Base-by-base conservation (phyloP, 2,888 invertebrate genomes). In the Cabera pusaria region DNA sequence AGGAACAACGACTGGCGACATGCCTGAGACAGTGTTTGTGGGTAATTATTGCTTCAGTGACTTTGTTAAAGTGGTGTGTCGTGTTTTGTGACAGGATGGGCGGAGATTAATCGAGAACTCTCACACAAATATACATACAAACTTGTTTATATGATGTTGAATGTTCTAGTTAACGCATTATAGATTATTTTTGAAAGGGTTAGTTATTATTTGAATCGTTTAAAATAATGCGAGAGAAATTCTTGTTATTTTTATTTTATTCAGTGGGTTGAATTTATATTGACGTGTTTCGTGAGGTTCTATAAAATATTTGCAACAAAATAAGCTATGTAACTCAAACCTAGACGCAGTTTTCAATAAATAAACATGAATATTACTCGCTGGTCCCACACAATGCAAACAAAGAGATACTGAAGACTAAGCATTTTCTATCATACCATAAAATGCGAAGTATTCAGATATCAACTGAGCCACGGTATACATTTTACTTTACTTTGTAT, bases 1-100 rank as follows among this genome's bases (percentile, higher is more conserved):
- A 76, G 63, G 70, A 73, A 72, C 53, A 68, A 61, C 55, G 55
- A 72, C 67, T 64, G 65, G 56, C 73, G 67, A 70, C 63, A 85
- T 86, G 84, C 58, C 74, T 68, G 80, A 82, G 59, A 71, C 71
- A 37, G 72, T 84, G 45, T 68, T 74, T 53, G 67, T 84, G 39
- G 86, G 86, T 86, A 84, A 79, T 42, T 27, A 44, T 35, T 37
- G 6, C 35, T 59, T 22, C 22, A 23, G 19, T 17, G 19, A 32
- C 32, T 44, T 37, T 20, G 23, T 21, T 24, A 41, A 19, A 33
- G 29, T 27, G 37, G 2, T 38, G 34, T 37, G 26, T 19, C 11
- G 23, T 34, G 18, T 28, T 19, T 25, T 29, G 11, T 27, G 24
- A 21, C 17, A 6, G 11, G 5, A 17, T 22, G 23, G 11, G 8